Evolutionary conservation across 2,888 invertebrate genomes (phyloP).

Genomic region (Tromatobia lineatoria): DNA sequence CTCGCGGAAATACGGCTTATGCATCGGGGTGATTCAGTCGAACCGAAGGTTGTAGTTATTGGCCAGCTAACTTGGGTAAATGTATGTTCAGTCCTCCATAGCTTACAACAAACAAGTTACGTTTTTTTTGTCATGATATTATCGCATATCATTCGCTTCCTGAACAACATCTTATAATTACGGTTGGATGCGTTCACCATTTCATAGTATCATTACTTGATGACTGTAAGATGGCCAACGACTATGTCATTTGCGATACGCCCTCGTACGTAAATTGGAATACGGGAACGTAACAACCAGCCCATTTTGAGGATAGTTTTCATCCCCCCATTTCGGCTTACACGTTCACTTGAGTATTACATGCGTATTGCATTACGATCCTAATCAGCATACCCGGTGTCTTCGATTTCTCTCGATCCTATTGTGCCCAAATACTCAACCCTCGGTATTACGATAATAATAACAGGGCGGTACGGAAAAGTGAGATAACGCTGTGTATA

Average conservation of each 20-base stretch:
- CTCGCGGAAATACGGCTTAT: not conserved
- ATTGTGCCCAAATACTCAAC: constrained; percentile 55
- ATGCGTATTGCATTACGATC: constrained; percentile 84
- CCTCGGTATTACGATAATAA: constrained; percentile 72
- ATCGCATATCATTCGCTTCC: too few species aligned
- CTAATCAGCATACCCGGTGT: constrained; percentile 77
- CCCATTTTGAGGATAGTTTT: constrained; percentile 62
- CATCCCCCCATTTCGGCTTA: constrained; percentile 19
- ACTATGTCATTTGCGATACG: not conserved
- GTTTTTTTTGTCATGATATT: too few species aligned
- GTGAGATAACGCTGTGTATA: constrained; percentile 17
- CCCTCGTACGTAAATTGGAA: not conserved
- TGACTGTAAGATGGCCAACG: constrained; percentile 2
- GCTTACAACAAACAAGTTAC: too few species aligned
- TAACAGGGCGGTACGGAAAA: constrained; percentile 69
- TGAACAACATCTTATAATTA: too few species aligned
- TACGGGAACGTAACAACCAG: constrained; percentile 15
- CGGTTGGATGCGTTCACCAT: not conserved
- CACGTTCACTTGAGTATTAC: constrained; percentile 75
- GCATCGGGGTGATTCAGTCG: not conserved
- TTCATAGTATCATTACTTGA: not conserved
- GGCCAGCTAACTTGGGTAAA: not conserved
- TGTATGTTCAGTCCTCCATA: not conserved
- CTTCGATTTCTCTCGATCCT: constrained; percentile 23
- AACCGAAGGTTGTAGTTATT: not conserved